Evolutionary conservation across 2,797 vertebrate genomes (phyloP), one percentile per base, ranked within the genome.

Genomic region (Sarcoramphus papa): DNA sequence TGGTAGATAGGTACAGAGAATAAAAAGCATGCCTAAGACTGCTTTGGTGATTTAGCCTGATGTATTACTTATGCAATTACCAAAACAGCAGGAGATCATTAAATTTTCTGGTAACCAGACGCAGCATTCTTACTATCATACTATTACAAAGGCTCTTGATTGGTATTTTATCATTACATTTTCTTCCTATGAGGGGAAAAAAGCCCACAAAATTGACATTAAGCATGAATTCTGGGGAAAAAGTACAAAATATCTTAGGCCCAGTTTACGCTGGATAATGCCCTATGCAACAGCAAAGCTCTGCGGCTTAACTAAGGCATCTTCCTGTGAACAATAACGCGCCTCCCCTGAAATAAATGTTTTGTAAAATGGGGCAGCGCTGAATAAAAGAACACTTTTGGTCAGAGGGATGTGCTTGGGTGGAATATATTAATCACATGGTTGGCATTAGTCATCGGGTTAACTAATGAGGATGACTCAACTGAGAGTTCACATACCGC

Each of bases 41-140:
- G 93, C 92, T 82, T 83, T 91, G 88, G 95, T 92, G 95, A 97
- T 96, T 97, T 82, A 94, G 93, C 98, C 97, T 98, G 98, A 99
- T 99, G 98, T 99, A 99, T 99, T 99, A 99, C 99, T 99, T 99
- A 98, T 98, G 99, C 99, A 99, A 99, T 99, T 99, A 99, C 99
- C 98, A 98, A 99, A 99, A 98, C 99, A 99, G 99, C 99, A 99
- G 99, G 99, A 98, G 99, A 99, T 99, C 99, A 99, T 99, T 99
- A 99, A 99, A 98, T 98, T 99, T 98, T 98, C 98, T 98, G 97
- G 97, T 98, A 98, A 98, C 97, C 97, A 98, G 98, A 98, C 95
- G 90, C 97, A 97, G 98, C 97, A 94, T 85, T 95, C 97, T 98
- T 95, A 97, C 96, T 97, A 97, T 98, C 97, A 97, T 97, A 98